Evolutionary conservation across 1,140 invertebrate genomes (phyloP).

Genomic region (Pogonomyrmex barbatus): DNA sequence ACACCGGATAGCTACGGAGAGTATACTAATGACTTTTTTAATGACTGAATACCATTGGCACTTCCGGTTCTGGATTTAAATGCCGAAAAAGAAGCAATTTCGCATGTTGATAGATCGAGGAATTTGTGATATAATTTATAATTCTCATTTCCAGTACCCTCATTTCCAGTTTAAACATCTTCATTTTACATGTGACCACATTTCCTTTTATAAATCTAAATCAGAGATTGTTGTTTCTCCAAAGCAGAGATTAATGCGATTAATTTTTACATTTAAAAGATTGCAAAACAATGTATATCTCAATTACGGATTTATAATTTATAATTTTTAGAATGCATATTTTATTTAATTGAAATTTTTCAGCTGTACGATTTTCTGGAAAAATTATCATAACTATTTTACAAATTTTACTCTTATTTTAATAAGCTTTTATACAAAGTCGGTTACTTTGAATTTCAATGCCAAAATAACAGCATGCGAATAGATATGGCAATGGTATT

Average conservation of each 20-base stretch:
- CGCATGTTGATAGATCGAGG: not conserved
- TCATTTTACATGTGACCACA: too few relatives aligned
- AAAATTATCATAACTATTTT: not conserved
- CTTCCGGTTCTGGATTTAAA: constrained; percentile 21
- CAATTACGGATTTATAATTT: not conserved
- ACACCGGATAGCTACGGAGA: not conserved
- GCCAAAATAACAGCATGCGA: not conserved
- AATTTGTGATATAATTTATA: not conserved
- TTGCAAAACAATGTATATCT: not conserved
- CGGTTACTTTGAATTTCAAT: not conserved
- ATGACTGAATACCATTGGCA: not conserved
- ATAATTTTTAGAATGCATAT: not conserved
- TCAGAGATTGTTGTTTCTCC: not conserved
- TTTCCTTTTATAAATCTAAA: not conserved
- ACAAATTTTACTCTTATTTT: not conserved
- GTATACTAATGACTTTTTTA: constrained; percentile 30
- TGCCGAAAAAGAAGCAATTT: not conserved
- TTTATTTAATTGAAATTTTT: not conserved
- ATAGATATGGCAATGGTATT: not conserved
- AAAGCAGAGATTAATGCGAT: not conserved
- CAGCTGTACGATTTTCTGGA: not conserved
- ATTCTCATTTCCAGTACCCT: not conserved
- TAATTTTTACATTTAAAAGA: not conserved
- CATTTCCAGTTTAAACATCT: not conserved
- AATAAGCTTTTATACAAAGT: not conserved